Percentiles rank a stretch among this genome's conserved stretches.
These are phyloP conservation scores for Xyrauchen texanus DNA, from an alignment of 2,113 vertebrate genomes.

Conservation along the genomic window DNA sequence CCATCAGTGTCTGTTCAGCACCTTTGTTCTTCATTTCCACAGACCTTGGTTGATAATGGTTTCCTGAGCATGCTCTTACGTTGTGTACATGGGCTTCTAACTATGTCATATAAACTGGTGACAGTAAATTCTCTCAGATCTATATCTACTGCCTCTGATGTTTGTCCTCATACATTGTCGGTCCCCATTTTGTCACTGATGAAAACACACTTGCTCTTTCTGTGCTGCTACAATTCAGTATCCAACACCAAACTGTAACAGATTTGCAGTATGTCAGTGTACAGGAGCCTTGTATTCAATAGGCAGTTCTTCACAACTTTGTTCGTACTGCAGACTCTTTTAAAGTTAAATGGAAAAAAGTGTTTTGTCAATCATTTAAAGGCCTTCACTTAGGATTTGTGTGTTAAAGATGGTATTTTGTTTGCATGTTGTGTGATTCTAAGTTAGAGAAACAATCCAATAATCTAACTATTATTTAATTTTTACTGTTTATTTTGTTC, in stretches of 20 bases:
- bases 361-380: conserved; percentile 21
- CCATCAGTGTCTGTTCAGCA: conserved; percentile 10
- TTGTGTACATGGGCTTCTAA: neutral
- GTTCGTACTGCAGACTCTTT: neutral
- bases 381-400: conserved; percentile 30
- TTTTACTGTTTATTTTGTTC: neutral
- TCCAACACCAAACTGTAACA: neutral
- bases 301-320: conserved; percentile 4
- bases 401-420: conserved; percentile 16
- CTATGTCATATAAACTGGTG: conserved; percentile 12
- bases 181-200: neutral
- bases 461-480: neutral
- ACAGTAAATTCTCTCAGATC: neutral
- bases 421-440: conserved; percentile 34
- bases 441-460: conserved; percentile 1
- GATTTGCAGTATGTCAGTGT: neutral
- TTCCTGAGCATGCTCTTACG: conserved; percentile 5
- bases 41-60: conserved; percentile 4
- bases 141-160: neutral
- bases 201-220: neutral
- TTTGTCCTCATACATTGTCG: neutral
- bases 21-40: conserved; percentile 16
- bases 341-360: too few relatives aligned
- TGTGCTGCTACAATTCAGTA: conserved; percentile 18
- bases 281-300: neutral